These are phyloP conservation scores for Epinephelus fuscoguttatus DNA, from an alignment of 2,113 vertebrate genomes.

Conservation along the genomic window DNA sequence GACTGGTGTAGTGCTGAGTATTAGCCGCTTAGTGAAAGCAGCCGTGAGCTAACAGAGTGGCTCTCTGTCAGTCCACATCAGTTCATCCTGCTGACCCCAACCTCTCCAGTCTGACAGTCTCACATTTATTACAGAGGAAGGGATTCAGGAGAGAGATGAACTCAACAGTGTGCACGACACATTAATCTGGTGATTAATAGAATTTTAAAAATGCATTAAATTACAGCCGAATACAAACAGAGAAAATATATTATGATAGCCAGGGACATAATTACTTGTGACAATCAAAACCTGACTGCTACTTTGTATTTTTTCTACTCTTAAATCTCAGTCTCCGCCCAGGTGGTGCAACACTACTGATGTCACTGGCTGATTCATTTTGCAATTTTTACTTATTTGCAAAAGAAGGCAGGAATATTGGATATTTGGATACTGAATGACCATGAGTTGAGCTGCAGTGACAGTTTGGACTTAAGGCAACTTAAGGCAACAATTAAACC, in stretches of 20 bases:
- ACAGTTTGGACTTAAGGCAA: not conserved
- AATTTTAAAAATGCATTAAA: not conserved
- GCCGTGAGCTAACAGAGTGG: conserved; percentile 25
- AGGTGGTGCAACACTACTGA: not conserved
- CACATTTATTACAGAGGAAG: conserved; percentile 2
- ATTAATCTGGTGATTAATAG: not conserved
- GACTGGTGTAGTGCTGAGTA: conserved; percentile 21
- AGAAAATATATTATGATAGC: not conserved
- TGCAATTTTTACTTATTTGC: not conserved
- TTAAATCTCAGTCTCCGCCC: not conserved
- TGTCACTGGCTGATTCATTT: not conserved
- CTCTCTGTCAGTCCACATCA: conserved; percentile 54
- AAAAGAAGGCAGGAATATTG: not conserved
- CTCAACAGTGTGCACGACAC: not conserved
- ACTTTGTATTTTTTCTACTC: not conserved
- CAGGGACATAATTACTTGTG: not conserved
- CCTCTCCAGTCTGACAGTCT: conserved; percentile 11
- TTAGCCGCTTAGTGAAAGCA: conserved; percentile 32
- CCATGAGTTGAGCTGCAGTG: not conserved
- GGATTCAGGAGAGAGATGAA: not conserved
- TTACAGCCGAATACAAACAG: not conserved
- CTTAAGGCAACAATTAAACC: not conserved
- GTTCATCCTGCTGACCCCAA: conserved; percentile 38
- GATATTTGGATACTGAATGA: not conserved
- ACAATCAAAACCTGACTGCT: not conserved